Evolutionary conservation across 2,888 invertebrate species (phyloP), one percentile per base, ranked within the genome.

Genomic region (Helleia helle): DNA sequence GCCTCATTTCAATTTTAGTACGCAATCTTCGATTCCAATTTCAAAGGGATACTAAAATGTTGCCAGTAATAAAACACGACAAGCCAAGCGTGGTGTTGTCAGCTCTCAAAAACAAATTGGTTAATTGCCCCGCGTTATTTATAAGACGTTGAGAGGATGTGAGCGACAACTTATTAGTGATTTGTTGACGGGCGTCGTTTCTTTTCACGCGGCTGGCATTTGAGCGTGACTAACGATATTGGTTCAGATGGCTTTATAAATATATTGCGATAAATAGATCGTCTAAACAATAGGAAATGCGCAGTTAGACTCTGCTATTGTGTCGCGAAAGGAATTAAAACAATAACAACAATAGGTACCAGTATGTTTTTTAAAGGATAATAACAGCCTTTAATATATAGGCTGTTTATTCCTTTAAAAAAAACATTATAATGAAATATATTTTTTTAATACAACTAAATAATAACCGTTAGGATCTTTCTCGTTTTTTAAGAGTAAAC

Each of bases 1-100:
- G 80, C 46, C 62, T 62, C 80, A 77, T 79, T 76, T 59, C 58
- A 58, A 55, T 61, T 71, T 62, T 50, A 63, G 59, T 62, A 63
- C 70, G 71, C 72, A 71, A 74, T 74, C 74, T 73, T 76, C 73
- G 64, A 71, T 72, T 72, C 68, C 70, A 71, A 65, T 72, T 73
- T 72, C 73, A 72, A 73, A 75, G 66, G 60, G 65, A 66, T 61
- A 65, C 69, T 76, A 77, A 75, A 77, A 74, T 77, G 79, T 77
- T 75, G 80, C 73, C 66, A 24, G 69, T 58, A 65, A 79, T 80
- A 80, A 80, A 80, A 57, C 58, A 72, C 46, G 43, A 56, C 58
- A 59, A 69, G 59, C 61, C 62, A 62, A 71, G 60, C 77, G 74
- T 72, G 50, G 54, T 58, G 65, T 59, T 72, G 71, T 65, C 68